These are phyloP conservation scores for Mormyrus lacerda DNA, from an alignment of 2,113 vertebrate genomes.

Conservation along the genomic window DNA sequence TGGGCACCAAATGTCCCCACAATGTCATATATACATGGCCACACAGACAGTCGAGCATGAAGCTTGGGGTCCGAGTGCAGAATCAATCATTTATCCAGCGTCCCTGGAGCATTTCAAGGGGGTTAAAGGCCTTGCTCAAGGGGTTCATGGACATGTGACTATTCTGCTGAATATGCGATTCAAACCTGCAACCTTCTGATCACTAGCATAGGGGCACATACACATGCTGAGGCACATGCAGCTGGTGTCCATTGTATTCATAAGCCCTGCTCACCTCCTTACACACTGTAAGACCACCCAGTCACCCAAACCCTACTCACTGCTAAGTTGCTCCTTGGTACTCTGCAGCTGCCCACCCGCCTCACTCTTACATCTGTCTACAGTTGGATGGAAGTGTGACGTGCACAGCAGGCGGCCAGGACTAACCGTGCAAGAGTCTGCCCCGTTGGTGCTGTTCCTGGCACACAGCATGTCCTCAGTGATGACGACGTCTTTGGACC, in stretches of 20 bases:
- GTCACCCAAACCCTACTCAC: neutral
- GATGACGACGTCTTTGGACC: constrained; percentile 15
- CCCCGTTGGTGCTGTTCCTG: constrained; percentile 16
- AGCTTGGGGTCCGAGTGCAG: neutral
- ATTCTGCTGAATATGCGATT: neutral
- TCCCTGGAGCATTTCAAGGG: neutral
- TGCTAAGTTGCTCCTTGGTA: neutral
- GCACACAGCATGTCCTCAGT: constrained; percentile 41
- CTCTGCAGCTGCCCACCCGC: neutral
- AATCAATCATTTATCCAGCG: neutral
- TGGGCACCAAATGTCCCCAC: neutral
- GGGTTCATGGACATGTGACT: neutral
- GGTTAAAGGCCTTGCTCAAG: neutral
- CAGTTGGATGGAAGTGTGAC: neutral
- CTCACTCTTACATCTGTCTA: neutral
- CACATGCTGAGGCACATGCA: neutral
- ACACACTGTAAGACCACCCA: neutral
- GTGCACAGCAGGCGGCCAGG: too few species aligned
- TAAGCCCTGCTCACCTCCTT: neutral
- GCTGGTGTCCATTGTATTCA: neutral
- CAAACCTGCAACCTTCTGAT: neutral
- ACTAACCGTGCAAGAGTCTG: constrained; percentile 35
- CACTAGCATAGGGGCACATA: too few species aligned
- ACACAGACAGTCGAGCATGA: neutral
- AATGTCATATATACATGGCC: neutral